Percentiles rank a stretch among this genome's conserved stretches.
Evolutionary conservation across 2,113 vertebrate species (phyloP).

Genomic region (Rhodinocichla rosea): DNA sequence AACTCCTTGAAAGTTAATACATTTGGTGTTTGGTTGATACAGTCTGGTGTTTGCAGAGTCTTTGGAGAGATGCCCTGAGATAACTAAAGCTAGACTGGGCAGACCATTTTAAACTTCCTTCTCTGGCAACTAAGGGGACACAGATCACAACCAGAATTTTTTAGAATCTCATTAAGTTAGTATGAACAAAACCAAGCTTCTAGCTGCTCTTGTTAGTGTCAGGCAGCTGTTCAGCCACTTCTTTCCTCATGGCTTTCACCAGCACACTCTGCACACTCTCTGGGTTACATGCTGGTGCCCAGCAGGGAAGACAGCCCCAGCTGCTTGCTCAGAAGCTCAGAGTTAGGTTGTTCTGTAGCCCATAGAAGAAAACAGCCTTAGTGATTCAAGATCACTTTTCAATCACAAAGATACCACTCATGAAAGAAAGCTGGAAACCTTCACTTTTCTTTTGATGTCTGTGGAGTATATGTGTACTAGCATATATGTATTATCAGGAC

Average conservation of each 20-base stretch:
- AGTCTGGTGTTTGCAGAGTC: background rate
- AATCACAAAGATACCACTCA: background rate
- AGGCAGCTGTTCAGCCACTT: background rate
- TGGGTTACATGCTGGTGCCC: fast-evolving
- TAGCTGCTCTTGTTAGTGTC: background rate
- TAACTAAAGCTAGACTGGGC: background rate
- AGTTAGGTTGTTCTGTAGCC: background rate
- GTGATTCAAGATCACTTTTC: background rate
- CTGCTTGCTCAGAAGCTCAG: background rate
- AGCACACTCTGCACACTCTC: fast-evolving
- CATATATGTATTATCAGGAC: background rate
- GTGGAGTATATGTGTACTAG: background rate
- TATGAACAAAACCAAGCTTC: background rate
- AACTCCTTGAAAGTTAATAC: background rate
- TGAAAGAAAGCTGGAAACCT: background rate
- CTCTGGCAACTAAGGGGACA: background rate
- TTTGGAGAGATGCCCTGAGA: background rate
- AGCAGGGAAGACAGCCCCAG: background rate
- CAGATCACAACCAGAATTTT: background rate
- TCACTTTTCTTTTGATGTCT: background rate
- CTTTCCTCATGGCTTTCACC: fast-evolving
- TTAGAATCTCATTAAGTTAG: background rate
- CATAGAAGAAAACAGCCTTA: background rate
- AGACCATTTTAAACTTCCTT: background rate
- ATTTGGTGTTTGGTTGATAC: background rate